phyloP scores from a whole-genome alignment of 2,797 vertebrate species.

The Pseudomugil gertrudae region DNA sequence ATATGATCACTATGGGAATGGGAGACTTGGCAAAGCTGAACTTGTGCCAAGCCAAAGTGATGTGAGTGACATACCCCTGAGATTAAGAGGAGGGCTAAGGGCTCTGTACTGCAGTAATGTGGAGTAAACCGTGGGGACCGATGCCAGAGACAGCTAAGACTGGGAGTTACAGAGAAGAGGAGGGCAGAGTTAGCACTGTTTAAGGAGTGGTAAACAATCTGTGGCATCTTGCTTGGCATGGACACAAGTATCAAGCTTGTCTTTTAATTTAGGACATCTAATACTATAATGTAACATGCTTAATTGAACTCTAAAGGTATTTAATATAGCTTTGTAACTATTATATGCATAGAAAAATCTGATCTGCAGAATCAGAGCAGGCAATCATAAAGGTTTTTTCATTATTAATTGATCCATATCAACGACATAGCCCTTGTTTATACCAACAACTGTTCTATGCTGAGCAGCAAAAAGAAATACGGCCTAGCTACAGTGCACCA shows the following conservation, averaged over 20 bases:
- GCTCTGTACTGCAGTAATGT: constrained; percentile 43
- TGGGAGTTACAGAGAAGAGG: constrained; percentile 42
- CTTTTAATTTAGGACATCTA: constrained; percentile 3
- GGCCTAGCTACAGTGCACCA: constrained; percentile 11
- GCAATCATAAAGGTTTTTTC: constrained; percentile 18
- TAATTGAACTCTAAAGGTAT: constrained; percentile 2
- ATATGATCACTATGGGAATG: constrained; percentile 74
- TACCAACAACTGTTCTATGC: constrained; percentile 29
- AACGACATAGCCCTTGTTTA: constrained; percentile 42
- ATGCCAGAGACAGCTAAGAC: constrained; percentile 38
- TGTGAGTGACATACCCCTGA: constrained; percentile 47
- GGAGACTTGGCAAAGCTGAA: constrained; percentile 55
- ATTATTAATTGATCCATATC: constrained; percentile 30
- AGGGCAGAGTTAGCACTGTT: constrained; percentile 32
- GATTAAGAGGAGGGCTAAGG: constrained; percentile 33
- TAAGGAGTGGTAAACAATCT: constrained; percentile 49
- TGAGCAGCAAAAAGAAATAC: constrained; percentile 28
- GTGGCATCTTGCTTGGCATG: constrained; percentile 6
- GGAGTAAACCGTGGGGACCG: constrained; percentile 40
- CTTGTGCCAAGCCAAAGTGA: constrained; percentile 49
- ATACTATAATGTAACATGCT: not conserved
- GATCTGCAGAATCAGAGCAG: constrained; percentile 28
- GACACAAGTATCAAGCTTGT: not conserved
- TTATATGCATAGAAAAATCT: constrained; percentile 7
- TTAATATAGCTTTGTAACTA: not conserved